Evolutionary conservation across 2,797 vertebrate species (phyloP), one percentile per base, ranked within the genome.

Genomic region (Salarias fasciatus): DNA sequence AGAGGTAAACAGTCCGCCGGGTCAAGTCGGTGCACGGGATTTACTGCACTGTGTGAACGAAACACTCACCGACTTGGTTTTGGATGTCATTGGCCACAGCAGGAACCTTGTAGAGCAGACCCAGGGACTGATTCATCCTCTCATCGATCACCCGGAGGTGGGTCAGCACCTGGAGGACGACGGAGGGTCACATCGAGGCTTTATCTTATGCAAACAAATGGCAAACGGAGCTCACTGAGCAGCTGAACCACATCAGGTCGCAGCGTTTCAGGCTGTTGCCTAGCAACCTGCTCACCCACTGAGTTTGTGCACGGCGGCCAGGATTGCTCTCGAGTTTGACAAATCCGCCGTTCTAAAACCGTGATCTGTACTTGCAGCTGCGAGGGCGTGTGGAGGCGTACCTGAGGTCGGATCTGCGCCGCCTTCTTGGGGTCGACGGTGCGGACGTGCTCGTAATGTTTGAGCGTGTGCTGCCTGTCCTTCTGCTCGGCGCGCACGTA

Each of bases 371-470:
- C 9, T 6, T 35, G 6, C 35, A 6, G 9, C 11, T 11, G 38
- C 38, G 11, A 38, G 4, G 8, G 36, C 38, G 9, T 11, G 6
- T 3, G 37, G 10, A 11, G 5, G 30, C 3, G 33, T 61, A 91
- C 90, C 96, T 99, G 97, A 77, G 96, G 96, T 63, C 95, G 94
- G 87, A 99, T 99, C 82, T 99, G 97, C 2, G 96, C 95, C 0
- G 97, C 98, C 87, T 98, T 99, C 91, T 98, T 98, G 36, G 98
- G 97, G 61, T 99, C 97, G 6, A 99, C 96, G 63, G 96, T 96
- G 79, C 93, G 96, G 57, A 98, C 95, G 0, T 99, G 97, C 50
- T 99, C 96, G 0, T 97, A 98, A 81, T 98, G 96, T 83, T 99
- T 99, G 2, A 99, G 92, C 1, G 97, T 97, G 83, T 99, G 98